Percentiles rank a stretch among this genome's conserved stretches.
Conservation (phyloP, 2,888 invertebrate species). For the Mythimna lalbum region DNA sequence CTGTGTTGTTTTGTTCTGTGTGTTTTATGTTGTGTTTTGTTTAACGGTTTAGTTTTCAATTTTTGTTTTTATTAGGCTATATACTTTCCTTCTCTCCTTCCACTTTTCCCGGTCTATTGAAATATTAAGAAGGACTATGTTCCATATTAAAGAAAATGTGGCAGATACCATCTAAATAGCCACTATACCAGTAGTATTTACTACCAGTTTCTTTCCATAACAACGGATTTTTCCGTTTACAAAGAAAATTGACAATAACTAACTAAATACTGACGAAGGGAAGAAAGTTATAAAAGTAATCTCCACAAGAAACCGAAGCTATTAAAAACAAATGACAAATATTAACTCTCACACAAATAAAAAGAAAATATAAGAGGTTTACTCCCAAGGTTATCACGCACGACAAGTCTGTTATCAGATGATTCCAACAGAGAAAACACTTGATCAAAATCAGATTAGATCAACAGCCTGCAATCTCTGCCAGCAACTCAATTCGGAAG, state of each 20-base stretch:
- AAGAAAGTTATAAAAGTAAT: constrained; percentile 38
- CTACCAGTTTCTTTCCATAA: not conserved
- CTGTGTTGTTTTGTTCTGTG: too few species aligned
- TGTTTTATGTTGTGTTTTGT: too few species aligned
- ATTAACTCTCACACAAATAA: constrained; percentile 7
- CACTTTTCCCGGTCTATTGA: too few species aligned
- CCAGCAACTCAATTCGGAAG: not conserved
- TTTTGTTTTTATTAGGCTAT: too few species aligned
- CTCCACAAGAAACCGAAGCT: not conserved
- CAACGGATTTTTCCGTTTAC: not conserved
- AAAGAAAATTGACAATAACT: not conserved
- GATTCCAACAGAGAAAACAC: constrained; percentile 17
- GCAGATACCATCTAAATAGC: not conserved
- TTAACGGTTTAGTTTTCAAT: not conserved
- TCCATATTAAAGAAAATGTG: not conserved
- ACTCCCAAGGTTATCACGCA: constrained; percentile 40
- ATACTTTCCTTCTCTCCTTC: too few species aligned
- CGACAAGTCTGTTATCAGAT: constrained; percentile 40
- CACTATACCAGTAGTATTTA: not conserved
- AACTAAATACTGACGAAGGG: constrained; percentile 7
- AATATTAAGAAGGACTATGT: not conserved
- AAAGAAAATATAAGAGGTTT: constrained; percentile 25
- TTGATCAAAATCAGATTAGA: constrained; percentile 25
- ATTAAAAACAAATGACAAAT: constrained; percentile 30
- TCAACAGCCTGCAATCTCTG: constrained; percentile 13